Base-by-base conservation (phyloP, 2,797 vertebrate genomes). In the Sternarchorhynchus goeldii region DNA sequence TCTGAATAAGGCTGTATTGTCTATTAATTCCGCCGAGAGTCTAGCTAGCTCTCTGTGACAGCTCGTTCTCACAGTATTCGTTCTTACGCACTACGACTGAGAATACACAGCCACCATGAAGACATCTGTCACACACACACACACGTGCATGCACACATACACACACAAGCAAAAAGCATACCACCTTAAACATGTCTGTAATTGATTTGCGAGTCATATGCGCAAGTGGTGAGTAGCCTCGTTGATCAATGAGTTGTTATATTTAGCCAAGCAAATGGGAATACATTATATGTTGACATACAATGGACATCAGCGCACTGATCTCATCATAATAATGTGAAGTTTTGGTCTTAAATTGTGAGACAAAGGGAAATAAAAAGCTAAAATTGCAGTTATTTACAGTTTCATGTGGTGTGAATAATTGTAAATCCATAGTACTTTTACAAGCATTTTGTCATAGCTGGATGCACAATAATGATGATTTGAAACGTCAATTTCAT, bases 391-490 rank as follows among this genome's bases (percentile, higher is more conserved):
- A 32, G 16, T n/a, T 64, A 14, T 36, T 18, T 64, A 18, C 4
- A 12, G 17, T n/a, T n/a, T 39, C 62, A 64, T n/a, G 16, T 3
- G 8, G 36, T 64, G 34, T 7, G 10, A 36, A 36, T 7, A 50
- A 67, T 50, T 50, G 45, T 50, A 50, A 50, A 50, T 50, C 45
- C 45, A 50, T 50, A 41, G 10, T 41, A 50, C 45, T 50, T 50
- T 50, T 50, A 50, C 36, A 65, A 60, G 58, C 18, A 25, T 17
- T 62, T 71, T 59, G 3, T 50, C 73, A 65, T 50, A 62, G 36
- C 77, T 31, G 55, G 63, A 53, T 34, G 12, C 50, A 7, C 60
- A 45, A 41, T 77, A 77, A 81, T 74, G 41, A 75, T 79, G 69
- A 60, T n/a, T 50, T 67, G 39, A 67, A 50, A 29, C 31, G 39